Evolutionary conservation across 2,888 invertebrate species (phyloP).

Genomic region (Leptinotarsa haldemani): DNA sequence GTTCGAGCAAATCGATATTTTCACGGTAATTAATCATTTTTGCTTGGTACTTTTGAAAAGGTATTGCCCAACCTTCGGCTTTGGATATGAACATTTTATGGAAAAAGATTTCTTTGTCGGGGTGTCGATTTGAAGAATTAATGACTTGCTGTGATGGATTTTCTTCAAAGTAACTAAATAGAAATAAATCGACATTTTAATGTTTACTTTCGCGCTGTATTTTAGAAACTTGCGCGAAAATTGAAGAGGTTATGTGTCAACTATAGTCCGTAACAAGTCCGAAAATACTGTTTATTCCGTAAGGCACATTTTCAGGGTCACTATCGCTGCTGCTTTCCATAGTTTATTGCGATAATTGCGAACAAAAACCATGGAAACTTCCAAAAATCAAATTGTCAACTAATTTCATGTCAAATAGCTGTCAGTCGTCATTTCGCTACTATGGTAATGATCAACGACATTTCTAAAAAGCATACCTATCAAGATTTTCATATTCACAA

Average conservation of each 20-base stretch:
- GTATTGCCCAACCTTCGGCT: slow-evolving; percentile 31
- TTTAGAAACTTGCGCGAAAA: not conserved
- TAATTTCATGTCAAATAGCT: no score
- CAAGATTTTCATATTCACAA: no score
- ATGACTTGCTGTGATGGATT: slow-evolving; percentile 21
- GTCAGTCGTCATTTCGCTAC: no score
- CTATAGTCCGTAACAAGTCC: not conserved
- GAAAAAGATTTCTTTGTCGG: slow-evolving; percentile 27
- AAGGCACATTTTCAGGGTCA: no score
- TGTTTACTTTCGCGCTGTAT: not conserved
- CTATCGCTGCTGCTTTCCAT: no score
- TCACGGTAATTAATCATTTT: slow-evolving; percentile 34
- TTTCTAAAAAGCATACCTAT: no score
- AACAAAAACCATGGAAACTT: no score
- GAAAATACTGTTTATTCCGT: no score
- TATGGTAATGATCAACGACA: no score
- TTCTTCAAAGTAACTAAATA: not conserved
- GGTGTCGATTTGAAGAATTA: slow-evolving; percentile 33
- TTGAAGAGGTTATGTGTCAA: not conserved
- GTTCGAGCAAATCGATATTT: slow-evolving; percentile 32
- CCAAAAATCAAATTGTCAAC: no score
- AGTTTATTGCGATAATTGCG: no score
- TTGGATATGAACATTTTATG: slow-evolving; percentile 25
- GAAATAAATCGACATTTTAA: slow-evolving; percentile 12
- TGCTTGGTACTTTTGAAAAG: slow-evolving; percentile 31